phyloP scores from a whole-genome alignment of 2,113 vertebrate genomes.

The Sula dactylatra region DNA sequence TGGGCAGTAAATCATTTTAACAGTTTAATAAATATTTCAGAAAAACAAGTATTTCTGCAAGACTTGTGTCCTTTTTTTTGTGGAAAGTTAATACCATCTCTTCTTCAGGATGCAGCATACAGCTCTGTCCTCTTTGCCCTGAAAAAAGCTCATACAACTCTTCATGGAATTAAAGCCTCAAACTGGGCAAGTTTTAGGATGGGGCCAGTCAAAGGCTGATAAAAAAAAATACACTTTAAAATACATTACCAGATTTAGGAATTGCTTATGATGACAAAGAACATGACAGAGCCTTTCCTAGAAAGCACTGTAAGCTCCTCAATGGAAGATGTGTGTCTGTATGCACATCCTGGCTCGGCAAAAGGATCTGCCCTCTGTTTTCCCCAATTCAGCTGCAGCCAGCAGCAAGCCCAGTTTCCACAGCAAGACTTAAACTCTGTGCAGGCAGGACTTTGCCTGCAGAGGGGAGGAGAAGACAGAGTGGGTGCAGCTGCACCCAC shows the following conservation, averaged over 20 bases:
- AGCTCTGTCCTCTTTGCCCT: background rate
- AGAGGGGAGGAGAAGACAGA: background rate
- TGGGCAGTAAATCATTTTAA: constrained; percentile 59
- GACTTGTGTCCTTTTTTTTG: background rate
- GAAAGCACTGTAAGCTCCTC: background rate
- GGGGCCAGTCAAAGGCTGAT: background rate
- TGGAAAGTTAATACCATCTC: background rate
- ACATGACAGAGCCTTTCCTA: background rate
- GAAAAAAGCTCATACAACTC: background rate
- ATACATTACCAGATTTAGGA: background rate
- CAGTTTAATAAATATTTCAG: constrained; percentile 68
- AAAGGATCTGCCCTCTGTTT: background rate
- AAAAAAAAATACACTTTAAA: background rate
- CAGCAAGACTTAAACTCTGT: background rate
- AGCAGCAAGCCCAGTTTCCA: background rate
- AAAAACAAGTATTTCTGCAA: background rate
- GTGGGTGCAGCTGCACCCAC: background rate
- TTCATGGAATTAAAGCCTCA: background rate
- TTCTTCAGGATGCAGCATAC: background rate
- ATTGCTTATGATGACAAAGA: background rate
- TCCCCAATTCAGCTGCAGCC: background rate
- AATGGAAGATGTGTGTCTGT: background rate
- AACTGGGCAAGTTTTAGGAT: background rate
- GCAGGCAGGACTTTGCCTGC: background rate
- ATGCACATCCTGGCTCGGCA: background rate